A percentile compares a stretch with the other conserved stretches of the same genome.
Conservation (phyloP, 2,888 invertebrate genomes). For the Meiosimyza platycephala region DNA sequence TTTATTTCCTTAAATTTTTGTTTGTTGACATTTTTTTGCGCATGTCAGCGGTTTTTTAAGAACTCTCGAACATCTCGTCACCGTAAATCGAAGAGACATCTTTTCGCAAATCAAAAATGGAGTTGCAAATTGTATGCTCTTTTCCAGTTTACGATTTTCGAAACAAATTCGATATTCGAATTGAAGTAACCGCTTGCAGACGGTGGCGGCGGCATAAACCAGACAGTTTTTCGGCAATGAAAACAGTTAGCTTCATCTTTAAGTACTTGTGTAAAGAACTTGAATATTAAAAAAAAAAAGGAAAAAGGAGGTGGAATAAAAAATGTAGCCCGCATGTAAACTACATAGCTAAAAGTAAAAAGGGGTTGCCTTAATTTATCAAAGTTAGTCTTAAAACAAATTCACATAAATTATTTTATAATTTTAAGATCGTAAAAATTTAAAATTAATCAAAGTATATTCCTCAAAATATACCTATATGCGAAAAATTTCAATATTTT, state of each 20-base stretch:
- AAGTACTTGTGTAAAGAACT: background rate
- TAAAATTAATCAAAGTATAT: too few species aligned
- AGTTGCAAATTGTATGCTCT: background rate
- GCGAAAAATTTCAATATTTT: too few species aligned
- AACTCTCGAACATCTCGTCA: conserved; percentile 3
- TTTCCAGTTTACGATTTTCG: background rate
- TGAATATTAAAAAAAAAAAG: too few species aligned
- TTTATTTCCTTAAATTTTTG: too few species aligned
- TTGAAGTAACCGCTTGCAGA: conserved; percentile 25
- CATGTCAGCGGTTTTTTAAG: conserved; percentile 2
- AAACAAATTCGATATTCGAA: conserved; percentile 22
- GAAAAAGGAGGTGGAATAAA: too few species aligned
- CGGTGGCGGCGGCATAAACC: background rate
- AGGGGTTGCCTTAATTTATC: too few species aligned
- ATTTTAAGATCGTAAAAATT: too few species aligned
- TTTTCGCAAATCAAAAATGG: background rate
- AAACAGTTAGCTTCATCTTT: conserved; percentile 1
- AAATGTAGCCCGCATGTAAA: too few species aligned
- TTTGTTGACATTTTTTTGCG: conserved; percentile 17
- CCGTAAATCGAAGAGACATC: background rate
- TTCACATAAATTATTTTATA: too few species aligned
- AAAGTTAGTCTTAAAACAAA: too few species aligned
- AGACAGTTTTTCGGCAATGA: background rate
- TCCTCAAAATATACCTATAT: too few species aligned
- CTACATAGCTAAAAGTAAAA: too few species aligned